Percentiles rank a stretch among this genome's conserved stretches.
These are phyloP conservation scores for Catocala nupta DNA, from an alignment of 2,888 invertebrate genomes.

Conservation along the genomic window DNA sequence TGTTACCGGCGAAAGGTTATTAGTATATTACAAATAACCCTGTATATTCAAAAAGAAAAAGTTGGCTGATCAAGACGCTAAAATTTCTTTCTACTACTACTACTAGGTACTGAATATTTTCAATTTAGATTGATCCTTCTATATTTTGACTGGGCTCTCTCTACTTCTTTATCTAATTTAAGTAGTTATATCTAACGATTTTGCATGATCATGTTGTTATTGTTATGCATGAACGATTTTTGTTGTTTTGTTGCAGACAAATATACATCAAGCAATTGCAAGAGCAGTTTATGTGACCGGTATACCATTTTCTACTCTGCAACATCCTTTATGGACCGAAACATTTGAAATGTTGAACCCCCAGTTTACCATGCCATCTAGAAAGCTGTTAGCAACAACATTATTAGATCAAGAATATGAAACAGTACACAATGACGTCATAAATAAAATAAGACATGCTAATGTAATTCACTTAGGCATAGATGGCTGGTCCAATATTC, in stretches of 20 bases:
- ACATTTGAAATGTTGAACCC: background rate
- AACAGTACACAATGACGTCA: background rate
- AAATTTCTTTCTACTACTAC: too few species aligned
- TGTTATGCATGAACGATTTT: conserved; percentile 7
- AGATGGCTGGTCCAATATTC: conserved; percentile 1
- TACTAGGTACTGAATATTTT: too few species aligned
- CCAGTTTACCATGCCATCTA: background rate
- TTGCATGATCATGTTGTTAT: background rate
- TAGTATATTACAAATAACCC: too few species aligned
- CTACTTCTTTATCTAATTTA: background rate
- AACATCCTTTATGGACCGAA: conserved; percentile 1
- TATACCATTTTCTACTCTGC: conserved; percentile 5
- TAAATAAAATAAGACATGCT: conserved; percentile 3
- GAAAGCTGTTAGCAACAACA: conserved; percentile 2
- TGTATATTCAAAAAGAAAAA: too few species aligned
- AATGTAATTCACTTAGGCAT: conserved; percentile 2
- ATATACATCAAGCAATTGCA: conserved; percentile 9
- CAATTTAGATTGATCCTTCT: too few species aligned
- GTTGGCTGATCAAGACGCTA: too few species aligned
- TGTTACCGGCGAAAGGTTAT: too few species aligned
- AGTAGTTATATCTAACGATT: background rate
- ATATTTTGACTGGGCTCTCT: too few species aligned
- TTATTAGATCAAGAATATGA: background rate
- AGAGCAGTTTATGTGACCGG: background rate
- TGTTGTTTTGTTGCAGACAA: conserved; percentile 9